Conservation (phyloP, 1,140 invertebrate genomes). For the Caenorhabditis inopinata region DNA sequence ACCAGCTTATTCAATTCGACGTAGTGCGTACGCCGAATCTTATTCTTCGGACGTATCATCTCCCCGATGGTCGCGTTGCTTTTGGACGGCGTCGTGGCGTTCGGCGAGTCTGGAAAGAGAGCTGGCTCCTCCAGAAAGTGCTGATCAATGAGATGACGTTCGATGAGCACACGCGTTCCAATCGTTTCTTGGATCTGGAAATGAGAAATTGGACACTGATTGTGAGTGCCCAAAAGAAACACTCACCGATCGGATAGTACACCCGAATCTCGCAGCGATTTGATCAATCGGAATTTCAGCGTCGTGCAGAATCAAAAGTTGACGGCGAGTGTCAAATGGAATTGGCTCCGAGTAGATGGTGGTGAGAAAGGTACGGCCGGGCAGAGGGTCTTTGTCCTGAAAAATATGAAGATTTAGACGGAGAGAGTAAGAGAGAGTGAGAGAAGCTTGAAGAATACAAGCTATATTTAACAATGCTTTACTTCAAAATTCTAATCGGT, state of each 20-base stretch:
- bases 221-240: too few relatives aligned
- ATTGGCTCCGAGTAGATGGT: conserved; percentile 9
- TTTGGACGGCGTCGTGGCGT: not conserved
- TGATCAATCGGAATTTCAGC: not conserved
- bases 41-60: conserved; percentile 2
- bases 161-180: not conserved
- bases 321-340: not conserved
- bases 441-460: too few relatives aligned
- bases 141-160: not conserved
- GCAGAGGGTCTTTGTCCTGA: not conserved
- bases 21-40: conserved; percentile 26
- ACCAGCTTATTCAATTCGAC: conserved; percentile 41
- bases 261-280: not conserved
- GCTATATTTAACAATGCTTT: too few relatives aligned
- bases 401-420: not conserved
- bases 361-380: not conserved
- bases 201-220: not conserved
- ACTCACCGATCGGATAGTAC: not conserved
- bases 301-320: not conserved
- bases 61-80: not conserved
- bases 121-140: not conserved
- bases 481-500: too few relatives aligned
- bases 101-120: not conserved
- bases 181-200: not conserved
- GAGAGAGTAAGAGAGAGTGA: not conserved